Percentiles rank a stretch among this genome's conserved stretches.
Conservation (phyloP, 1,140 invertebrate species). For the Lepidostoma basale region DNA sequence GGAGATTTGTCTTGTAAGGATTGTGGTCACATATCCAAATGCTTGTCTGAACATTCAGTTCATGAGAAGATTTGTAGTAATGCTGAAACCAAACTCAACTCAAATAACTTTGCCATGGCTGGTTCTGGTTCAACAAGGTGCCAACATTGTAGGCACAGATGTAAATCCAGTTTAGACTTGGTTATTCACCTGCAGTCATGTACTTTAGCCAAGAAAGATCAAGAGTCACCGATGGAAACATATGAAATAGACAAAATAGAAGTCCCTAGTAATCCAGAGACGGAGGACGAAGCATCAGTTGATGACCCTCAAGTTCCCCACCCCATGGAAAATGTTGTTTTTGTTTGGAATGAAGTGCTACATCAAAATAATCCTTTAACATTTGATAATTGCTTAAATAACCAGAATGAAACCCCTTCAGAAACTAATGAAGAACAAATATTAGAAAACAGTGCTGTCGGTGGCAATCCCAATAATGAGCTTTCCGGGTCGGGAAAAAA, state of each 20-base stretch:
- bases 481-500: constrained; percentile 55
- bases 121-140: constrained; percentile 77
- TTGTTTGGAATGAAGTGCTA: constrained; percentile 72
- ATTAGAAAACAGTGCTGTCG: not conserved
- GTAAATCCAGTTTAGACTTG: constrained; percentile 80
- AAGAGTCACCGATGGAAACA: constrained; percentile 43
- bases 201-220: constrained; percentile 48
- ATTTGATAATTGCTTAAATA: constrained; percentile 33
- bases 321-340: constrained; percentile 77
- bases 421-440: constrained; percentile 24
- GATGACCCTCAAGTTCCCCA: constrained; percentile 60
- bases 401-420: constrained; percentile 1
- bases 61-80: constrained; percentile 72
- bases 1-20: constrained; percentile 71
- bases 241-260: constrained; percentile 42
- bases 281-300: constrained; percentile 48
- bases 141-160: constrained; percentile 82
- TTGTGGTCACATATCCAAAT: constrained; percentile 82
- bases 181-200: constrained; percentile 75
- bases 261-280: constrained; percentile 31
- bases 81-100: constrained; percentile 48
- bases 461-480: constrained; percentile 3
- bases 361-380: constrained; percentile 48
- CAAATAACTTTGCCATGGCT: constrained; percentile 50
- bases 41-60: constrained; percentile 78